These are phyloP conservation scores for Chrysocyon brachyurus DNA, from an alignment of 2,797 vertebrate species.

Conservation along the genomic window DNA sequence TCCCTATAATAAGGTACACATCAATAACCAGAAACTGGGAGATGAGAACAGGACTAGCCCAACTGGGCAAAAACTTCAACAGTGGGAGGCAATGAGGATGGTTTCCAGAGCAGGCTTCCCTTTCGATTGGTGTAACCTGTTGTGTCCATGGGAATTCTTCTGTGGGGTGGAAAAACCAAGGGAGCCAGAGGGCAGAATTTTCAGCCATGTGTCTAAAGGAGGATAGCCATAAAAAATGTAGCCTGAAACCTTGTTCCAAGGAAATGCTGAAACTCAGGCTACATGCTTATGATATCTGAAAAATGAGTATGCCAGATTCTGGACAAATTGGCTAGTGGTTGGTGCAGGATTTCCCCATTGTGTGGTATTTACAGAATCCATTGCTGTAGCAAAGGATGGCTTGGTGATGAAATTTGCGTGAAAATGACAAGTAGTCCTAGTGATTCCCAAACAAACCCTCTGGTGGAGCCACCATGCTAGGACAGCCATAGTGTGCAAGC, in stretches of 20 bases:
- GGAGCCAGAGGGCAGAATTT: not conserved
- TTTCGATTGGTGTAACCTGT: not conserved
- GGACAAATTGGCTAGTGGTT: rapidly evolving
- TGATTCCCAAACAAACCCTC: not conserved
- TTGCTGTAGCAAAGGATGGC: not conserved
- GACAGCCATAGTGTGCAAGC: rapidly evolving
- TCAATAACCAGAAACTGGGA: not conserved
- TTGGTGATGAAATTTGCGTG: not conserved
- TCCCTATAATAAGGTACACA: not conserved
- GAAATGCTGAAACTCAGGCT: not conserved
- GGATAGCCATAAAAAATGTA: not conserved
- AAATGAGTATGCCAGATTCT: not conserved
- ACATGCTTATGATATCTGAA: not conserved
- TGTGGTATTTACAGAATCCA: not conserved
- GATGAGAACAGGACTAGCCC: not conserved
- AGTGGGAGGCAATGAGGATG: not conserved
- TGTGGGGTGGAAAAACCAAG: not conserved
- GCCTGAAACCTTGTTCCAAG: not conserved
- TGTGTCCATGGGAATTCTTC: not conserved
- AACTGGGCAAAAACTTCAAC: not conserved
- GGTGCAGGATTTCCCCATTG: not conserved
- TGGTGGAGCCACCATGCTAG: not conserved
- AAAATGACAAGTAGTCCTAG: not conserved
- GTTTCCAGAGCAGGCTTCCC: not conserved
- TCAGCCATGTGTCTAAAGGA: not conserved